These are phyloP conservation scores for Ormia ochracea DNA, from an alignment of 2,888 invertebrate genomes.

Conservation along the genomic window DNA sequence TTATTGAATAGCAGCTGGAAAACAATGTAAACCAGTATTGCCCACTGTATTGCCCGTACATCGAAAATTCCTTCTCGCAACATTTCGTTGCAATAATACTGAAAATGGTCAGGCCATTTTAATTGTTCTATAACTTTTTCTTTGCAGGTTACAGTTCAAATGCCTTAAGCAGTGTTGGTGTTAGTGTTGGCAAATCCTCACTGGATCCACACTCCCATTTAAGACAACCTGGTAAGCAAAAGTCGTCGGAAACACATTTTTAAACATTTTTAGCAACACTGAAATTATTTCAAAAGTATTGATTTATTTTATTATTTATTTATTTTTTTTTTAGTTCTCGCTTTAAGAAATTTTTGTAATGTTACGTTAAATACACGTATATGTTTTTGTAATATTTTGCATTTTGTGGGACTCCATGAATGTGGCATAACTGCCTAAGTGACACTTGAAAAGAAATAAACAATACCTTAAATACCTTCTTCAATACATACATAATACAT, in stretches of 20 bases:
- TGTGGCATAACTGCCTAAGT: slow-evolving; percentile 33
- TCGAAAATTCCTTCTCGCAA: no score
- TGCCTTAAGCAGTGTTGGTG: slow-evolving; percentile 84
- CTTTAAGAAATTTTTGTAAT: neutral
- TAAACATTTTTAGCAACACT: neutral
- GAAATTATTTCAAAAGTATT: neutral
- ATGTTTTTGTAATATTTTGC: neutral
- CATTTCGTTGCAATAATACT: no score
- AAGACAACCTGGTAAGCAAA: slow-evolving; percentile 88
- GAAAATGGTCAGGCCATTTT: no score
- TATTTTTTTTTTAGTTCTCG: neutral
- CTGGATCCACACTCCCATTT: slow-evolving; percentile 93
- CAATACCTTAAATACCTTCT: slow-evolving; percentile 62
- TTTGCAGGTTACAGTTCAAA: slow-evolving; percentile 91
- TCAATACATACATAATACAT: no score
- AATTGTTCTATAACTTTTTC: slow-evolving; percentile 58
- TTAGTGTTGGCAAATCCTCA: slow-evolving; percentile 81
- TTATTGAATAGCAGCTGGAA: no score
- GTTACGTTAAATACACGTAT: neutral
- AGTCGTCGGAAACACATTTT: neutral
- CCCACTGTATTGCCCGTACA: no score
- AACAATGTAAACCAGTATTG: no score
- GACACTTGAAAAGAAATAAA: slow-evolving; percentile 61
- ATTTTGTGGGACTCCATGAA: slow-evolving; percentile 22
- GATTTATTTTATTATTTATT: no score